Conservation (phyloP, 1,140 invertebrate species). For the Tachypleus tridentatus region DNA sequence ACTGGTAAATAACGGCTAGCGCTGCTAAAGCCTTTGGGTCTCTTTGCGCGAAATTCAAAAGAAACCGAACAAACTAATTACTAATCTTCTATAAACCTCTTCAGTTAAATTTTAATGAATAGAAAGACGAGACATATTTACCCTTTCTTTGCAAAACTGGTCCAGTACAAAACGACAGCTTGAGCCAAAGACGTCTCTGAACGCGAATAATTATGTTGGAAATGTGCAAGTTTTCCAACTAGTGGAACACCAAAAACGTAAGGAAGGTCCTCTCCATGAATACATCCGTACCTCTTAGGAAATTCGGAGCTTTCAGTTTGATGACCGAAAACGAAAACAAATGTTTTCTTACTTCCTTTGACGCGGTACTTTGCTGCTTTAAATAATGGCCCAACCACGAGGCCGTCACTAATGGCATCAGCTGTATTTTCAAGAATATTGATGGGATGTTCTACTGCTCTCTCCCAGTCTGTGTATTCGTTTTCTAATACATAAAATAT, state of each 20-base stretch:
- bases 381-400: slow-evolving; percentile 80
- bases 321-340: slow-evolving; percentile 88
- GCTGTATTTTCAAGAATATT: slow-evolving; percentile 84
- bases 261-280: slow-evolving; percentile 78
- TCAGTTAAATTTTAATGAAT: too few relatives aligned
- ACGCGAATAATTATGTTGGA: slow-evolving; percentile 64
- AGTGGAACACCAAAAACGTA: slow-evolving; percentile 83
- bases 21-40: too few relatives aligned
- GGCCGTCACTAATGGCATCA: slow-evolving; percentile 82
- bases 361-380: slow-evolving; percentile 57
- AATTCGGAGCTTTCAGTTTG: slow-evolving; percentile 80
- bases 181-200: slow-evolving; percentile 78
- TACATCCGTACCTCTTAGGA: slow-evolving; percentile 58
- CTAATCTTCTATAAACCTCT: too few relatives aligned
- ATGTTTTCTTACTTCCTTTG: slow-evolving; percentile 43
- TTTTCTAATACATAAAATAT: slow-evolving; percentile 94
- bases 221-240: slow-evolving; percentile 25
- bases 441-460: slow-evolving; percentile 78
- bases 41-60: too few relatives aligned
- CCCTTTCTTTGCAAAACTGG: slow-evolving; percentile 96
- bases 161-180: slow-evolving; percentile 83
- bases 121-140: slow-evolving; percentile 33
- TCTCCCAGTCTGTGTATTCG: slow-evolving; percentile 94
- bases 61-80: too few relatives aligned
- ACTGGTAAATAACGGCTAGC: too few relatives aligned